phyloP scores from a whole-genome alignment of 2,888 invertebrate species.

The Troides aeacus region DNA sequence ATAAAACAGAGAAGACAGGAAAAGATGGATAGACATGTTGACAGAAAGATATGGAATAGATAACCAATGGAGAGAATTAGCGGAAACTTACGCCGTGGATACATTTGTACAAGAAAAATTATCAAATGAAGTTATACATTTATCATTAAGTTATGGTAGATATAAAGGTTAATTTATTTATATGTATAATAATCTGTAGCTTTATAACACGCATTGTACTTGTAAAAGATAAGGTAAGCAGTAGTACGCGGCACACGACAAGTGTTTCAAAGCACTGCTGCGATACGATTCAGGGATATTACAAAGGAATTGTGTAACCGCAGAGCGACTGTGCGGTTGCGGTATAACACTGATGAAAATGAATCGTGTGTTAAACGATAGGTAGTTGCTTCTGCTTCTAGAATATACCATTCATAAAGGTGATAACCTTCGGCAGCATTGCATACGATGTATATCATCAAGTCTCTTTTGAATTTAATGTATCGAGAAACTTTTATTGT shows the following conservation, averaged over 20 bases:
- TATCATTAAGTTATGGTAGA: too few species aligned
- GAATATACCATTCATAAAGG: background rate
- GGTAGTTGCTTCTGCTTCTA: background rate
- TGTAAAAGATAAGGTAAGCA: background rate
- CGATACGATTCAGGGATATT: background rate
- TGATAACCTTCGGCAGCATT: background rate
- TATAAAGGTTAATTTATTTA: too few species aligned
- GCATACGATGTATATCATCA: too few species aligned
- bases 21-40: too few species aligned
- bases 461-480: too few species aligned
- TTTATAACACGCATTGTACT: background rate
- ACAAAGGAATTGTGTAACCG: slow-evolving; percentile 19
- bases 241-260: background rate
- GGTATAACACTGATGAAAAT: slow-evolving; percentile 13
- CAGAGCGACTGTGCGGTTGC: slow-evolving; percentile 16
- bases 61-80: too few species aligned
- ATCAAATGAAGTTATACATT: too few species aligned
- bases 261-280: background rate
- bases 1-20: too few species aligned
- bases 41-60: too few species aligned
- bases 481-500: too few species aligned
- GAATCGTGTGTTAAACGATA: slow-evolving; percentile 3
- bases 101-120: too few species aligned
- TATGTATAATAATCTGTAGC: background rate
- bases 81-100: too few species aligned